Conservation (phyloP, 2,797 vertebrate genomes). For the Aphelocoma californica region DNA sequence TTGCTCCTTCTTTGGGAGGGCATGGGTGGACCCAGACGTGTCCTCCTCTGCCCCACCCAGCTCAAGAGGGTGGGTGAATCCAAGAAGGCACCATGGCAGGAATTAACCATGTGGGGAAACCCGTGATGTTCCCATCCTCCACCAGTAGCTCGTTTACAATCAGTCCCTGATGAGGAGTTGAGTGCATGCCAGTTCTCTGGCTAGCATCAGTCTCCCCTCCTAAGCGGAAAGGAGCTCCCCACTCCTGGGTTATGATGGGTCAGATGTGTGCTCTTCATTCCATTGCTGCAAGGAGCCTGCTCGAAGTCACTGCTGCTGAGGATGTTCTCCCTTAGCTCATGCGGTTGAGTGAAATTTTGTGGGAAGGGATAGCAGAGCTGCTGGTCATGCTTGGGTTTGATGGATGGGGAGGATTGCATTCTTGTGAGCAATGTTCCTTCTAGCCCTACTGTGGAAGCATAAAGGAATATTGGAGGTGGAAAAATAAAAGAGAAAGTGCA, state of each 20-base stretch:
- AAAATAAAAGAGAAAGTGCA: background rate
- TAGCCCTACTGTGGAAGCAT: background rate
- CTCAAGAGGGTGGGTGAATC: background rate
- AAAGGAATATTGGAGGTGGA: background rate
- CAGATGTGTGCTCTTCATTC: background rate
- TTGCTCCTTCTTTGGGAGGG: background rate
- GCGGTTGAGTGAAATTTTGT: background rate
- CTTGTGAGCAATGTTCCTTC: background rate
- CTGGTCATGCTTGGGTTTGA: background rate
- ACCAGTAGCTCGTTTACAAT: background rate
- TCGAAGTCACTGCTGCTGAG: background rate
- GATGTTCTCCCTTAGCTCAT: background rate
- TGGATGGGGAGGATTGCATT: background rate
- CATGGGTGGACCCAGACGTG: conserved; percentile 23
- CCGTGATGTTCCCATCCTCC: background rate
- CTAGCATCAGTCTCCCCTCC: background rate
- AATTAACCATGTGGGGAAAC: background rate
- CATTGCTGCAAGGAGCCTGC: background rate
- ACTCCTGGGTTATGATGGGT: background rate
- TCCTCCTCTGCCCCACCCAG: conserved; percentile 26
- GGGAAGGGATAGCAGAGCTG: background rate
- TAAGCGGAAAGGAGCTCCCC: background rate
- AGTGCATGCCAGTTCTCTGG: background rate
- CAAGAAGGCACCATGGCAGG: background rate
- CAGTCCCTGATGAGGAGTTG: background rate